Percentiles rank a stretch among this genome's conserved stretches.
These are phyloP conservation scores for Sarcophaga variegata DNA, from an alignment of 2,888 invertebrate genomes.

Conservation along the genomic window DNA sequence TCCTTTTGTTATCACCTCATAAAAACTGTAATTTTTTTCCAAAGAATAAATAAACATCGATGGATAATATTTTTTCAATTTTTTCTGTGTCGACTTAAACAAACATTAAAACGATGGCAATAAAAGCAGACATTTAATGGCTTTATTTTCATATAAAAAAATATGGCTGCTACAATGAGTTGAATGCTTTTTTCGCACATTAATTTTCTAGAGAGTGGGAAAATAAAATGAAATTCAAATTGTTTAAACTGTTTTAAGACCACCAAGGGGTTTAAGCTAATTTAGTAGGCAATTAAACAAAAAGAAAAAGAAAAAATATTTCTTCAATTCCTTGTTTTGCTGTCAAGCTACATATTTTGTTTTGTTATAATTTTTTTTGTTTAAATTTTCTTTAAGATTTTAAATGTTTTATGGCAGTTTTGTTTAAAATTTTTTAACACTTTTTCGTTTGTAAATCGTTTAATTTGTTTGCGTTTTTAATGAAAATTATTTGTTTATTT, in stretches of 20 bases:
- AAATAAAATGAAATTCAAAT: not conserved
- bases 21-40: slow-evolving; percentile 38
- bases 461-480: not conserved
- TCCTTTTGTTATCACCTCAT: slow-evolving; percentile 65
- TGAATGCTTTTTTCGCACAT: slow-evolving; percentile 7
- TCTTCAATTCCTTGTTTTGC: not conserved
- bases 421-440: slow-evolving; percentile 3
- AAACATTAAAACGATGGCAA: slow-evolving; percentile 36
- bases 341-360: not conserved
- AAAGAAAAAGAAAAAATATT: too few species aligned
- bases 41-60: slow-evolving; percentile 58
- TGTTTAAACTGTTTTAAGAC: not conserved
- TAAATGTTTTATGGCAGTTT: not conserved
- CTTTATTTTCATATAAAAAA: slow-evolving; percentile 19
- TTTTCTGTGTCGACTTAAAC: not conserved
- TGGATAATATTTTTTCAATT: not conserved
- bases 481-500: slow-evolving; percentile 7
- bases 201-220: not conserved
- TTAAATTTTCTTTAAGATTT: not conserved
- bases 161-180: not conserved
- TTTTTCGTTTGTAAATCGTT: not conserved
- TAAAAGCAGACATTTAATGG: slow-evolving; percentile 47
- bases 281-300: not conserved
- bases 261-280: not conserved
- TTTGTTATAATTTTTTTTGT: slow-evolving; percentile 32